Base-by-base conservation (phyloP, 1,140 invertebrate genomes). In the Thaumatotibia leucotreta region DNA sequence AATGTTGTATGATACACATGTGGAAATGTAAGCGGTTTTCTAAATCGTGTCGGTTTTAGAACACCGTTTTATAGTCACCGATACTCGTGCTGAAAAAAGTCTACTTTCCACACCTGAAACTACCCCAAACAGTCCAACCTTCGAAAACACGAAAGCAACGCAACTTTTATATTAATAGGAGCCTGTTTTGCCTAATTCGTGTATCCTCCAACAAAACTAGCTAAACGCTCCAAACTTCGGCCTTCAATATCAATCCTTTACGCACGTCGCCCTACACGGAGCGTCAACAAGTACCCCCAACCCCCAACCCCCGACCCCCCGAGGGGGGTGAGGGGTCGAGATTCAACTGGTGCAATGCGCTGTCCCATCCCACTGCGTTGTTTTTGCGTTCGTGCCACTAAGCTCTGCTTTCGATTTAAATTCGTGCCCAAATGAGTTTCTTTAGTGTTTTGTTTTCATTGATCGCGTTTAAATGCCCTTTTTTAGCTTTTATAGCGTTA, bases 261-360 rank as follows among this genome's bases (percentile, higher is more conserved):
- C 73, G 73, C 76, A 72, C 79, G n/a, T 71, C 67, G 70, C 70
- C 76, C 69, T 70, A 68, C 79, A 73, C 72, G 76, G 64, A 75
- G 78, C 80, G 81, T 84, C 85, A 88, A 88, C 85, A 86, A 86
- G 81, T 86, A 83, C 78, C 70, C 49, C 23, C 64, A 61, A 68
- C 67, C 75, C 68, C n/a, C n/a, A n/a, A n/a, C n/a, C n/a, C n/a
- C n/a, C n/a, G n/a, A n/a, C n/a, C 24, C 4, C 71, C 69, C 71
- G 58, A 27, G 52, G 68, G 72, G 74, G 67, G 65, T n/a, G 54
- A 65, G 70, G 76, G 82, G 82, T 80, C 79, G 84, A 86, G 83
- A 89, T 88, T 89, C 85, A 89, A 89, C 87, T 88, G 84, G 86
- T 89, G 86, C 87, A 89, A 87, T 89, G 87, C 87, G 87, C 85